Conservation (phyloP, 2,888 invertebrate genomes). For the Neelides folsomi region DNA sequence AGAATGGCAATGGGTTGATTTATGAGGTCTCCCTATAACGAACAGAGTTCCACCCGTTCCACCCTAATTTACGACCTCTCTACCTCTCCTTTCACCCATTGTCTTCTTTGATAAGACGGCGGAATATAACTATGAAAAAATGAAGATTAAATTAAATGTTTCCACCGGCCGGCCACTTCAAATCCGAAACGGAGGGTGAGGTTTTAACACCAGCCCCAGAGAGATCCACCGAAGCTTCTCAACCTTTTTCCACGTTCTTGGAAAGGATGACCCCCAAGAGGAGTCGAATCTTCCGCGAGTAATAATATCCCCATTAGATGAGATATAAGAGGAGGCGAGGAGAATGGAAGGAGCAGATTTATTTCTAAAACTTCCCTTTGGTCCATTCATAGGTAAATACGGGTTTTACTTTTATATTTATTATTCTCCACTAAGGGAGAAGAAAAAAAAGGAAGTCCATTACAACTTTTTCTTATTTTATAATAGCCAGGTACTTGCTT, state of each 20-base stretch:
- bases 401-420: no score
- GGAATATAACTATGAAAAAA: conserved; percentile 27
- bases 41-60: conserved; percentile 24
- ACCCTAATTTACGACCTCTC: conserved; percentile 33
- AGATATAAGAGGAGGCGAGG: no score
- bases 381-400: no score
- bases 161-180: conserved; percentile 17
- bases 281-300: no score
- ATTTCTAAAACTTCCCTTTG: no score
- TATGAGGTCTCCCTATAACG: conserved; percentile 16
- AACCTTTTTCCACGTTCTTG: conserved; percentile 23
- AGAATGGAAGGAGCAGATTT: no score
- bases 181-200: no score
- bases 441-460: conserved; percentile 3
- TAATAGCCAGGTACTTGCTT: neutral
- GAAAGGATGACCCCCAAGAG: conserved; percentile 8
- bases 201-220: no score
- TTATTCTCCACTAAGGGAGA: no score
- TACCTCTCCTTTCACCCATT: conserved; percentile 7
- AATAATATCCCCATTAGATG: no score
- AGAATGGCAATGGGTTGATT: conserved; percentile 25
- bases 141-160: conserved; percentile 32
- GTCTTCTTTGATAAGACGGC: conserved; percentile 20
- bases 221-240: neutral
- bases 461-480: no score